Percentiles rank a stretch among this genome's conserved stretches.
phyloP scores from a whole-genome alignment of 2,113 vertebrate species.

The Pampusana beccarii region DNA sequence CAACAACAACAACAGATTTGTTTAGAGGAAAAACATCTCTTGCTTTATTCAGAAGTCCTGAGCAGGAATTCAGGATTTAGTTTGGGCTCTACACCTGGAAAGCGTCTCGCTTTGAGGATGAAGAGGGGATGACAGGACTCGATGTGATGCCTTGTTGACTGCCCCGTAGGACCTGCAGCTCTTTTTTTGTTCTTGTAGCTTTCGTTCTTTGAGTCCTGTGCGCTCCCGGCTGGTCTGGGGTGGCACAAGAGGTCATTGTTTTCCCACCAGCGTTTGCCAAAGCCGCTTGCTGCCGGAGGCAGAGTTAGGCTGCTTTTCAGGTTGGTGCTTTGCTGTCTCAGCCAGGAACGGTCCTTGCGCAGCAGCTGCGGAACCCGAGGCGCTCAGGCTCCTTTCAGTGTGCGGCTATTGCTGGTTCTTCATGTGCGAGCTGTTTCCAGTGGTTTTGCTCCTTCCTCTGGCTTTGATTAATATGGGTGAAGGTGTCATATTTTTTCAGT shows the following conservation, averaged over 20 bases:
- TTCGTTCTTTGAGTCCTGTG: not conserved
- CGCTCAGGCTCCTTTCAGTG: not conserved
- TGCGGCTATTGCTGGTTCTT: not conserved
- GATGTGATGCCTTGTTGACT: not conserved
- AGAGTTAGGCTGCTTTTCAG: not conserved
- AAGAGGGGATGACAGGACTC: not conserved
- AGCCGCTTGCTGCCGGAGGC: not conserved
- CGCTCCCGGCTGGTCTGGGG: not conserved
- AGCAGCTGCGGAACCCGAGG: not conserved
- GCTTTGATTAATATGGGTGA: not conserved
- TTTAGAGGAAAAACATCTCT: not conserved
- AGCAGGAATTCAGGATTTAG: conserved; percentile 1
- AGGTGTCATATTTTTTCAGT: not conserved
- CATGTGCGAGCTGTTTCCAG: not conserved
- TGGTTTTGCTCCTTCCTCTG: not conserved
- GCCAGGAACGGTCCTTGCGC: not conserved
- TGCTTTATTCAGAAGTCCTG: not conserved
- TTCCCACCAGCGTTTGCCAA: conserved; percentile 36
- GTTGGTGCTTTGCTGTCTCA: not conserved
- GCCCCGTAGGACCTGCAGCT: not conserved
- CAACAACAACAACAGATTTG: not conserved
- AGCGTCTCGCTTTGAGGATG: not conserved
- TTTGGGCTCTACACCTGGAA: not conserved
- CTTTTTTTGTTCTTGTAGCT: not conserved
- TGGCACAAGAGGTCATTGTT: not conserved